phyloP scores from a whole-genome alignment of 1,140 invertebrate species.

The Papilio machaon region DNA sequence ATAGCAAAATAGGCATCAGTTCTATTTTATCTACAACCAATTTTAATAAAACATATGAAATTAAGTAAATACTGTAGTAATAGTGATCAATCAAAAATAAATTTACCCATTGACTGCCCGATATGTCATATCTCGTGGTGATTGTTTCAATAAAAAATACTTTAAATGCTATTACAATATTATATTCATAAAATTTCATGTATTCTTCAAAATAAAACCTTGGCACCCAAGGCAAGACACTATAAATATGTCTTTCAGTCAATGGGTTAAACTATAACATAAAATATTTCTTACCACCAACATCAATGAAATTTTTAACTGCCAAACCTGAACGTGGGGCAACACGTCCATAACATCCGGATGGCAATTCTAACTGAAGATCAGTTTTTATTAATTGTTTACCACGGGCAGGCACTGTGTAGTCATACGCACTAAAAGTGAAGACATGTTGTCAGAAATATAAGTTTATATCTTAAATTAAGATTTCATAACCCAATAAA shows the following conservation, averaged over 20 bases:
- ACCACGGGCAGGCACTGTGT: slow-evolving; percentile 90
- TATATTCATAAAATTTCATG: no score
- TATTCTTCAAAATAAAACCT: no score
- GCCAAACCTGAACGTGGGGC: slow-evolving; percentile 98
- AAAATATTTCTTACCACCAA: slow-evolving; percentile 86
- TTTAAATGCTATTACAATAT: no score
- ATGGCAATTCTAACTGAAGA: slow-evolving; percentile 92
- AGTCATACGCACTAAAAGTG: slow-evolving; percentile 91
- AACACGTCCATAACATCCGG: slow-evolving; percentile 96
- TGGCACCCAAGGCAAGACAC: no score
- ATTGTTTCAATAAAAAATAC: no score
- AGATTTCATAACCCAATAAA: no score
- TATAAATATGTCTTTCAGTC: no score
- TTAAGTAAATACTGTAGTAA: not conserved
- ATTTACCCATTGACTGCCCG: not conserved
- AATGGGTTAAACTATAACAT: not conserved
- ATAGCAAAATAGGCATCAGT: no score
- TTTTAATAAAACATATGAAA: not conserved
- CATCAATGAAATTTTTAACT: slow-evolving; percentile 97
- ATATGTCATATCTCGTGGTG: no score
- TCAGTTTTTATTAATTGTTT: slow-evolving; percentile 96
- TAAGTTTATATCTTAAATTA: no score
- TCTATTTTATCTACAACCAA: no score
- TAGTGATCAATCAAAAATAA: not conserved
- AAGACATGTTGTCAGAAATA: slow-evolving; percentile 13